These are phyloP conservation scores for Halichondria panicea DNA, from an alignment of 37 sponge, comb jelly and placozoan species.

Conservation along the genomic window DNA sequence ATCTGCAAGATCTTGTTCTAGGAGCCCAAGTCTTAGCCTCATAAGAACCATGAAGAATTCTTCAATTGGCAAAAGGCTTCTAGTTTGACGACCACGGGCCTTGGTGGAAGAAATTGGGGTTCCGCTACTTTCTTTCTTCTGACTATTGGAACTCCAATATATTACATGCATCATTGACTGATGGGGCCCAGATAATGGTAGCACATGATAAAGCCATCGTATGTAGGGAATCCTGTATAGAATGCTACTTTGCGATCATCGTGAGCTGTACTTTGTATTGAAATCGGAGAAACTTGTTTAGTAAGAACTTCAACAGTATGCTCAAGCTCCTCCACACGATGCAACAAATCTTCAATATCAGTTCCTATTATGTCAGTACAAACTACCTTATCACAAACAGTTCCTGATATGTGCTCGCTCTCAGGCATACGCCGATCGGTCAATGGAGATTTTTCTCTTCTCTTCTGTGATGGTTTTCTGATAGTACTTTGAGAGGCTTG, in stretches of 20 bases:
- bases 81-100: conserved; percentile 1
- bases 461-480: background rate
- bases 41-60: conserved; percentile 39
- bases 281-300: background rate
- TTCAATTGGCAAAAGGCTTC: conserved; percentile 32
- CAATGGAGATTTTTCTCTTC: background rate
- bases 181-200: conserved; percentile 38
- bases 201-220: conserved; percentile 25
- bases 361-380: background rate
- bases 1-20: conserved; percentile 39
- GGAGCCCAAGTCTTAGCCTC: conserved; percentile 17
- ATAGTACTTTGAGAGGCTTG: background rate
- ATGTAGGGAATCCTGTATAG: conserved; percentile 45
- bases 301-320: background rate
- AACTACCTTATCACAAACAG: background rate
- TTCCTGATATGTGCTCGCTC: background rate
- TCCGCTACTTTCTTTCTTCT: background rate
- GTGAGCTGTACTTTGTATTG: conserved; percentile 2
- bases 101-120: background rate
- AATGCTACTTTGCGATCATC: conserved; percentile 49
- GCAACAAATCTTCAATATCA: background rate
- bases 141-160: conserved; percentile 24
- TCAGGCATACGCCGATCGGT: too few relatives aligned
- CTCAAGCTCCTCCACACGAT: background rate
- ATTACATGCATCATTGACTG: conserved; percentile 9